Percentiles rank a stretch among this genome's conserved stretches.
Conservation (phyloP, 2,113 vertebrate species). For the Himantopus leucocephalus region DNA sequence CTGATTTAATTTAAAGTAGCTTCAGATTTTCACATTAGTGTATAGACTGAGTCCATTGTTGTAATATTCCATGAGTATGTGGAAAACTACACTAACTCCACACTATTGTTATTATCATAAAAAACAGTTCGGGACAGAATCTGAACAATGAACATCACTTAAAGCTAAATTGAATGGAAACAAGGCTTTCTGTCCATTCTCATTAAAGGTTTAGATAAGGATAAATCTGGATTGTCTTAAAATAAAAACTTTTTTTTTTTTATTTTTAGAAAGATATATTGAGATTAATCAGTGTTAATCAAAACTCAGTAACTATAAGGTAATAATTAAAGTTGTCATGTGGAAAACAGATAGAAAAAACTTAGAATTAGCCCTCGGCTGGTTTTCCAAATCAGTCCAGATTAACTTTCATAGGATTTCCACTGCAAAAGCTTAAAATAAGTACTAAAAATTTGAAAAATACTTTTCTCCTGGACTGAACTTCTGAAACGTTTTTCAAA, state of each 20-base stretch:
- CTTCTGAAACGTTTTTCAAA: not conserved
- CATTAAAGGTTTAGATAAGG: not conserved
- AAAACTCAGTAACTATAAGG: not conserved
- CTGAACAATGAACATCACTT: not conserved
- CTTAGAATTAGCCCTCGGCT: not conserved
- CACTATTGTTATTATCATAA: not conserved
- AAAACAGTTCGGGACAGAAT: not conserved
- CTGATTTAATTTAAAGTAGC: not conserved
- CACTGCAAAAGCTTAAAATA: not conserved
- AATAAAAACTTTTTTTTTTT: not conserved
- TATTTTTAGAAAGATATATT: not conserved
- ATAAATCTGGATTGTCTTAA: not conserved
- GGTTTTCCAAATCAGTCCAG: not conserved
- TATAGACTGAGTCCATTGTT: not conserved
- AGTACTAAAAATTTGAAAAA: not conserved
- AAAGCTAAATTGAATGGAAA: not conserved
- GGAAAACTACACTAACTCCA: not conserved
- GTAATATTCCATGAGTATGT: not conserved
- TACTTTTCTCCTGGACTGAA: not conserved
- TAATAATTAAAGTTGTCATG: not conserved
- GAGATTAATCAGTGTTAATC: not conserved
- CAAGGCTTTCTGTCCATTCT: not conserved
- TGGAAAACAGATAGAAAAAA: not conserved
- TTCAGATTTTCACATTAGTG: not conserved
- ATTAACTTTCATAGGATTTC: not conserved